A percentile compares a stretch with the other conserved stretches of the same genome.
These are phyloP conservation scores for Sus scrofa DNA, from an alignment of 2,113 vertebrate genomes.

Conservation along the genomic window T2T-Sscrofa CM000818.6:93394001-93394500, in stretches of 20 bases:
- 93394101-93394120: not conserved
- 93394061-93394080: not conserved
- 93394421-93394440: not conserved
- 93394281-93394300: not conserved
- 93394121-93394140: not conserved
- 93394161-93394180: not conserved
- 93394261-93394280: not conserved
- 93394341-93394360: not conserved
- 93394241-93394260: not conserved
- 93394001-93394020: too few relatives aligned
- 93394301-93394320: not conserved
- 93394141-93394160: not conserved
- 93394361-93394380: not conserved
- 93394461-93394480: not conserved
- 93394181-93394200: not conserved
- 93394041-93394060: not conserved
- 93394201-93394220: not conserved
- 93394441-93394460: not conserved
- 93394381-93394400: not conserved
- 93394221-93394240: not conserved
- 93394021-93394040: not conserved
- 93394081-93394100: not conserved
- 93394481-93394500: not conserved
- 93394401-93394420: not conserved
- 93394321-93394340: not conserved